phyloP scores from a whole-genome alignment of 2,797 vertebrate genomes.

The Acanthopagrus latus region DNA sequence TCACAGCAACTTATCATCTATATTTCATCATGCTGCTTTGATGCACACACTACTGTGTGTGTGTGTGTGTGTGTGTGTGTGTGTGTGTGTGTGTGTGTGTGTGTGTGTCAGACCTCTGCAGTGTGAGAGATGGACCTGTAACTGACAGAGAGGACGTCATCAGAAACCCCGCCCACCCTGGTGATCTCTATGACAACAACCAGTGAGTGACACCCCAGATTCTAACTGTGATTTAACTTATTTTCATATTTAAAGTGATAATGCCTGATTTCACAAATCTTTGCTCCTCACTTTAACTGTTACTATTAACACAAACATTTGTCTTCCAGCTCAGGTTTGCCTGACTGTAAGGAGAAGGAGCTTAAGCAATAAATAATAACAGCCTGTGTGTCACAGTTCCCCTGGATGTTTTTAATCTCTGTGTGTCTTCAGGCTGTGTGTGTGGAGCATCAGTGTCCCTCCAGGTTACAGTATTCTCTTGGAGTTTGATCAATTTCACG shows the following conservation, averaged over 20 bases:
- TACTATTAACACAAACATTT: neutral
- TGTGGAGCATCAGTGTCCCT: constrained; percentile 84
- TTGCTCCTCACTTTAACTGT: neutral
- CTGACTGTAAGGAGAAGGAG: too few relatives aligned
- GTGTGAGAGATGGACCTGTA: constrained; percentile 75
- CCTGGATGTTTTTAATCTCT: neutral
- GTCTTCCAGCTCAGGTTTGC: neutral
- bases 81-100: constrained; percentile 35
- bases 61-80: constrained; percentile 39
- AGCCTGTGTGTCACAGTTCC: neutral
- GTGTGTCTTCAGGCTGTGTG: constrained; percentile 80
- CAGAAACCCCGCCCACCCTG: constrained; percentile 79
- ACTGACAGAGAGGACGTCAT: constrained; percentile 78
- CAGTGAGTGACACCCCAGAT: constrained; percentile 81
- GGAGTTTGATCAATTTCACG: constrained; percentile 83
- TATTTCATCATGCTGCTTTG: constrained; percentile 50
- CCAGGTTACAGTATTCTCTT: constrained; percentile 79
- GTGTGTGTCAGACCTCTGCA: constrained; percentile 76
- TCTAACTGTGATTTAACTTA: neutral
- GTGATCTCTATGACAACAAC: constrained; percentile 81
- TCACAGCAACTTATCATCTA: constrained; percentile 25
- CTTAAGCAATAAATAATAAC: neutral
- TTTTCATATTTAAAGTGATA: neutral
- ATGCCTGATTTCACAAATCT: neutral
- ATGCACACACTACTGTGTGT: constrained; percentile 18